These are phyloP conservation scores for Epizoanthus fatuus DNA, from an alignment of 92 coral and sea anemone species.

Conservation along the genomic window DNA sequence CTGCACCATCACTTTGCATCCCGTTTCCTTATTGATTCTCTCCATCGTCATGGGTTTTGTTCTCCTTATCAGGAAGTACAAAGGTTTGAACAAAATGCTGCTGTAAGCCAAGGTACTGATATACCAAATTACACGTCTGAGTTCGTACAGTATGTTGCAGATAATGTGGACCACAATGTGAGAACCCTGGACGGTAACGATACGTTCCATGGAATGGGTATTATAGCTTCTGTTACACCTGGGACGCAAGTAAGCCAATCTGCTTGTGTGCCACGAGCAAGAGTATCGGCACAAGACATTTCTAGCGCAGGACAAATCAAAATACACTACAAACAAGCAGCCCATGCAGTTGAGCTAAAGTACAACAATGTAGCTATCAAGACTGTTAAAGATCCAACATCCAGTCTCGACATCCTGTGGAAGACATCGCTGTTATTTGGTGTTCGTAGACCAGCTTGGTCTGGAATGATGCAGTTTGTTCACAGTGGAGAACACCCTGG, in stretches of 20 bases:
- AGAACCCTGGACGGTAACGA: slow-evolving; percentile 56
- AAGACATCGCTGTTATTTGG: slow-evolving; percentile 46
- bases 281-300: slow-evolving; percentile 37
- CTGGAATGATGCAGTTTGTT: slow-evolving; percentile 52
- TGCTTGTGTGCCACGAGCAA: slow-evolving; percentile 31
- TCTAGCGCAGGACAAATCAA: slow-evolving; percentile 30
- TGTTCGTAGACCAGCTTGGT: slow-evolving; percentile 40
- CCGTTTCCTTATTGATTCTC: slow-evolving; percentile 54
- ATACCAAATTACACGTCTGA: slow-evolving; percentile 50
- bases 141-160: slow-evolving; percentile 70
- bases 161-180: slow-evolving; percentile 69
- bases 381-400: slow-evolving; percentile 26
- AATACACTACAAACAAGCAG: slow-evolving; percentile 35
- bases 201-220: slow-evolving; percentile 74
- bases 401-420: slow-evolving; percentile 50
- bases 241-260: slow-evolving; percentile 22
- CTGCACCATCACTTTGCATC: slow-evolving; percentile 66
- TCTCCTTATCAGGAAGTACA: slow-evolving; percentile 63
- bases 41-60: slow-evolving; percentile 66
- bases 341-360: slow-evolving; percentile 31
- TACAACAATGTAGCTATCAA: slow-evolving; percentile 26
- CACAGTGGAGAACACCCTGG: slow-evolving; percentile 29
- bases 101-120: slow-evolving; percentile 49
- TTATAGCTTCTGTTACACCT: slow-evolving; percentile 62
- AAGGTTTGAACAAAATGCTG: slow-evolving; percentile 47